Percentiles rank a stretch among this genome's conserved stretches.
phyloP scores from a whole-genome alignment of 2,797 vertebrate species.

The Chelonia mydas region DNA sequence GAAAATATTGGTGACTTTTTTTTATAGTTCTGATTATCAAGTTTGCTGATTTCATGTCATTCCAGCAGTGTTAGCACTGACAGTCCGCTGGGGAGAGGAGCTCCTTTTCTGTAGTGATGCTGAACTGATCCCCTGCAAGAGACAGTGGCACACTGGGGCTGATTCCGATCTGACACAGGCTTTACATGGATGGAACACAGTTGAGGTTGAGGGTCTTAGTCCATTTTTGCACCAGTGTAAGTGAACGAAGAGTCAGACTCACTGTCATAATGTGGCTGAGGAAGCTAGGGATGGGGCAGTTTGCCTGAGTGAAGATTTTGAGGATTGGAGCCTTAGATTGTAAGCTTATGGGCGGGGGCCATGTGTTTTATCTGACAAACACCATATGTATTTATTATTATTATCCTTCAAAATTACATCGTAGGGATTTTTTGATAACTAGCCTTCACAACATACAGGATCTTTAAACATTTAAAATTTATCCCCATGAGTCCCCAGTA shows the following conservation, averaged over 20 bases:
- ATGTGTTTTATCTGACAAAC: neutral
- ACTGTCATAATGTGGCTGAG: fast-evolving
- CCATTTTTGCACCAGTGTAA: neutral
- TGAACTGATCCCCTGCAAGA: neutral
- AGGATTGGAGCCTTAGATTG: neutral
- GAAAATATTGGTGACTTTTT: neutral
- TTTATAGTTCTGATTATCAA: neutral
- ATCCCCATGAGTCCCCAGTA: neutral
- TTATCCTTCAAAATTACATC: neutral
- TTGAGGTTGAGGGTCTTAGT: neutral
- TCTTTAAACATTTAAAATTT: neutral
- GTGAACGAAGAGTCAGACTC: neutral
- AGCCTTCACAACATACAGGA: neutral
- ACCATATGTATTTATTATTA: neutral
- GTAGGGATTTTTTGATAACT: neutral
- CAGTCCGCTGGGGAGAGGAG: neutral
- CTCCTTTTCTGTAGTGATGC: fast-evolving
- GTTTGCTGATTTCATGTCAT: neutral
- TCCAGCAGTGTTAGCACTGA: neutral
- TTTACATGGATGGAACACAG: fast-evolving
- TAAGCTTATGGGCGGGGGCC: neutral
- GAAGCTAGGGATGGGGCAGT: neutral
- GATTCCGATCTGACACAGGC: neutral
- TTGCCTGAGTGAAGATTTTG: fast-evolving
- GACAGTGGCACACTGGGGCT: neutral